A percentile compares a stretch with the other conserved stretches of the same genome.
phyloP scores from a whole-genome alignment of 2,797 vertebrate species.

The Pampus argenteus region DNA sequence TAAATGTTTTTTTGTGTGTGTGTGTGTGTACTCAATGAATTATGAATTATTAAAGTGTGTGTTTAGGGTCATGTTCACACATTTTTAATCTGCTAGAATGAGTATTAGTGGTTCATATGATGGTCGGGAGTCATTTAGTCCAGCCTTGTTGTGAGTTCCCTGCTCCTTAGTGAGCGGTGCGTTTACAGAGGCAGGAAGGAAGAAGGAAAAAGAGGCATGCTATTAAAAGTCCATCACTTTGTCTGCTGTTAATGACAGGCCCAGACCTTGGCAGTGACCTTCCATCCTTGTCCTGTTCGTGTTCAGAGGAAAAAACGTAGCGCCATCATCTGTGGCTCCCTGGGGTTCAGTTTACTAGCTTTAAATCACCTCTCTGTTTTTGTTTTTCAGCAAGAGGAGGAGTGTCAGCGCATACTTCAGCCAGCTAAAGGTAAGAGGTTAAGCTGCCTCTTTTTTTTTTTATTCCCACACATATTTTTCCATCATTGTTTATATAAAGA shows the following conservation, averaged over 20 bases:
- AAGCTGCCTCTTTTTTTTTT: slow-evolving; percentile 1
- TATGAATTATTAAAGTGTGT: no score
- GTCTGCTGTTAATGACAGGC: slow-evolving; percentile 57
- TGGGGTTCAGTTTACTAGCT: slow-evolving; percentile 21
- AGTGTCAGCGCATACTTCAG: slow-evolving; percentile 77
- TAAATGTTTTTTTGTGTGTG: no score
- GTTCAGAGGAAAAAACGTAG: slow-evolving; percentile 46
- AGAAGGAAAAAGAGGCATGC: slow-evolving; percentile 63
- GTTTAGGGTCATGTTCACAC: slow-evolving; percentile 27
- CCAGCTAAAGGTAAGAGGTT: slow-evolving; percentile 78
- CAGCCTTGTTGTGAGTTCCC: slow-evolving; percentile 16
- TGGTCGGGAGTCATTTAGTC: slow-evolving; percentile 9
- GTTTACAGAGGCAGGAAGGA: slow-evolving; percentile 75
- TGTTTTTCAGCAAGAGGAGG: slow-evolving; percentile 80
- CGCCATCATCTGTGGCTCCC: slow-evolving; percentile 38
- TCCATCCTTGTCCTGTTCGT: slow-evolving; percentile 45
- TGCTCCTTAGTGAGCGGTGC: slow-evolving; percentile 42
- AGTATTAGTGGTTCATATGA: slow-evolving; percentile 6
- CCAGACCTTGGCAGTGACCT: slow-evolving; percentile 70
- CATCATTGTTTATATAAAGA: neutral
- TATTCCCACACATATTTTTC: slow-evolving; percentile 1
- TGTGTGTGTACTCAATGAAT: no score
- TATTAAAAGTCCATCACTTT: slow-evolving; percentile 72
- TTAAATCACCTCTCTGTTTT: slow-evolving; percentile 50
- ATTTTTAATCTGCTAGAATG: slow-evolving; percentile 14